phyloP scores from a whole-genome alignment of 2,113 vertebrate genomes.

The Coturnix japonica region DNA sequence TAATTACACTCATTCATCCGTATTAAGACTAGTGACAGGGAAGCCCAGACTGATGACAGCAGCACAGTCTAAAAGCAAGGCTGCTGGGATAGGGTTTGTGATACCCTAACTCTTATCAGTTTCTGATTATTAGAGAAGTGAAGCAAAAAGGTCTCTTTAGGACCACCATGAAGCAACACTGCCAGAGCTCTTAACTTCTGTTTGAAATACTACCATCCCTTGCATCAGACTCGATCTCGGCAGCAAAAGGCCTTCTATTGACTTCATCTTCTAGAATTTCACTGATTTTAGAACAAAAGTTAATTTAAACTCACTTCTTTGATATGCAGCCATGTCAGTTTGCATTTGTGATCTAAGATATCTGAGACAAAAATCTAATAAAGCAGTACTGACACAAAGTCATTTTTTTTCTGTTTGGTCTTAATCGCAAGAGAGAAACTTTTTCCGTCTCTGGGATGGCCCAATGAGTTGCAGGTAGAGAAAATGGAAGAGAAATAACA shows the following conservation, averaged over 20 bases:
- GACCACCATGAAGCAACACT: neutral
- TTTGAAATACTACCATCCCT: neutral
- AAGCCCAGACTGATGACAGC: neutral
- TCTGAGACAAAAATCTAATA: constrained; percentile 23
- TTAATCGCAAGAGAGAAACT: neutral
- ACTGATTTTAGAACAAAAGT: neutral
- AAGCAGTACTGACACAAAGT: neutral
- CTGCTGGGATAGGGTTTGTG: neutral
- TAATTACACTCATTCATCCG: neutral
- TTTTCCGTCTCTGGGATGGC: constrained; percentile 20
- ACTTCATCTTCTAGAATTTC: constrained; percentile 27
- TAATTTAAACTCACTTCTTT: neutral
- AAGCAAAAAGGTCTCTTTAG: neutral
- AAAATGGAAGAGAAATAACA: constrained; percentile 44
- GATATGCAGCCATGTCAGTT: neutral
- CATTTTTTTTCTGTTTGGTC: neutral
- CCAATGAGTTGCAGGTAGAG: constrained; percentile 2
- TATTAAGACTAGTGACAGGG: neutral
- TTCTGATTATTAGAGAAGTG: neutral
- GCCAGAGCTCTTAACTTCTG: neutral
- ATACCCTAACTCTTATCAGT: neutral
- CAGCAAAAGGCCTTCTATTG: neutral
- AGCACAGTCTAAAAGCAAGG: neutral
- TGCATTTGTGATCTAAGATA: neutral
- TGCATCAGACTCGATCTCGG: neutral